phyloP scores from a whole-genome alignment of 2,113 vertebrate species.

The Phoxinus phoxinus region DNA sequence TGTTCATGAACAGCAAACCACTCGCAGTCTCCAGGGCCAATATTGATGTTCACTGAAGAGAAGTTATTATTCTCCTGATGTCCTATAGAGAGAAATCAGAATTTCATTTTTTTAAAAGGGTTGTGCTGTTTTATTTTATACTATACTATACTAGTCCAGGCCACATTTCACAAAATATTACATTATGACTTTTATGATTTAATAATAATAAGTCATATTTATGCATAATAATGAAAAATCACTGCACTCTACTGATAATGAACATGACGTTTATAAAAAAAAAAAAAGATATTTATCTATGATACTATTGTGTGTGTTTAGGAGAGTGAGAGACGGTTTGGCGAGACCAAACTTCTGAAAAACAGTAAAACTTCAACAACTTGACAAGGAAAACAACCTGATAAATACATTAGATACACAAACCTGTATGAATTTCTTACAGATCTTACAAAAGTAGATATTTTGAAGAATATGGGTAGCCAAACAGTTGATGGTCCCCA shows the following conservation, averaged over 20 bases:
- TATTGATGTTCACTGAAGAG: constrained; percentile 92
- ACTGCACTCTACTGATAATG: no score
- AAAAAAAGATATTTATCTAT: background rate
- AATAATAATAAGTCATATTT: background rate
- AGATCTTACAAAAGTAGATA: no score
- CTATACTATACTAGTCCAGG: background rate
- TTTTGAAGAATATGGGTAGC: no score
- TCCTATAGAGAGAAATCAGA: constrained; percentile 68
- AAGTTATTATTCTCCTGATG: constrained; percentile 96
- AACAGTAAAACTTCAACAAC: background rate
- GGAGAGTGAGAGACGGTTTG: background rate
- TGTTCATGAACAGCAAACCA: constrained; percentile 93
- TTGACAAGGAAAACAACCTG: background rate
- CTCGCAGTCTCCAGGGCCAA: constrained; percentile 90
- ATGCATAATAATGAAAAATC: background rate
- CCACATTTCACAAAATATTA: background rate
- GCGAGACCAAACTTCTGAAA: background rate
- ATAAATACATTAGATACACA: background rate
- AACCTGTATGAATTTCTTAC: no score
- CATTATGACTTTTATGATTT: no score
- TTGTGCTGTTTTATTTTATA: background rate
- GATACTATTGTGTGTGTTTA: background rate
- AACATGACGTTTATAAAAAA: background rate
- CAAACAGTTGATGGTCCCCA: no score
- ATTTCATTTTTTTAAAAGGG: background rate